phyloP scores from a whole-genome alignment of 2,113 vertebrate species.

The zebrafish (Danio rerio) region GRCz12tu NC_133185.1:31050501-31051000 shows the following conservation, averaged over 20 bases:
- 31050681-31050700: not conserved
- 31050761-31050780: conserved; percentile 20
- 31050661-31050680: conserved; percentile 24
- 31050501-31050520: conserved; percentile 84
- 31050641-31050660: conserved; percentile 14
- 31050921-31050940: conserved; percentile 23
- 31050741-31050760: conserved; percentile 20
- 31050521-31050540: conserved; percentile 91
- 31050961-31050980: not conserved
- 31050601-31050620: not conserved
- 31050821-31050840: conserved; percentile 4
- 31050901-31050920: conserved; percentile 27
- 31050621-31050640: not conserved
- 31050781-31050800: not conserved
- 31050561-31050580: conserved; percentile 78
- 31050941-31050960: not conserved
- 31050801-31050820: conserved; percentile 9
- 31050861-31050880: conserved; percentile 18
- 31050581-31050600: conserved; percentile 28
- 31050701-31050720: conserved; percentile 1
- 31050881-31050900: conserved; percentile 34
- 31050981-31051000: not conserved
- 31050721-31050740: not conserved
- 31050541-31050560: conserved; percentile 93
- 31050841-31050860: not conserved